Conservation (phyloP, 2,888 invertebrate species). For the Drosophila parthenogenetica region DNA sequence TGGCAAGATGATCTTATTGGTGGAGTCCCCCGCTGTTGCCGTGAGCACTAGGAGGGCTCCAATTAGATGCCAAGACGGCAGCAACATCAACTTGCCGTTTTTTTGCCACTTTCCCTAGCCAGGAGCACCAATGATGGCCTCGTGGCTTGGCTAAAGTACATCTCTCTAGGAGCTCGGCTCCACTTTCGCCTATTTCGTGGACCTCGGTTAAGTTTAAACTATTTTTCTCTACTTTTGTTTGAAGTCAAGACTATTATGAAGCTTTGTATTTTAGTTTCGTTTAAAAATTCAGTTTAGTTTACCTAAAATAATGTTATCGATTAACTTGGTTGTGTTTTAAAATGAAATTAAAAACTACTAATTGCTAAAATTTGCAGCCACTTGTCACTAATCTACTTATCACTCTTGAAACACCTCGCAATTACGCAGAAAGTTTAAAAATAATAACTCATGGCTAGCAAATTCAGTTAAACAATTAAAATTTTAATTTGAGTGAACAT, state of each 20-base stretch:
- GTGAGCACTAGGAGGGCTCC: constrained; percentile 85
- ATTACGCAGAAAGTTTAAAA: constrained; percentile 5
- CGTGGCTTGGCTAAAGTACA: constrained; percentile 72
- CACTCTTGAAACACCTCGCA: constrained; percentile 8
- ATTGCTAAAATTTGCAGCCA: constrained; percentile 1
- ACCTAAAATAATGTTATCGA: neutral
- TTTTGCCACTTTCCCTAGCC: constrained; percentile 55
- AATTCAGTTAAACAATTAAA: constrained; percentile 38
- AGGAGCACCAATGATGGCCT: constrained; percentile 66
- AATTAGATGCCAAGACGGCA: constrained; percentile 84
- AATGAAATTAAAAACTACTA: neutral
- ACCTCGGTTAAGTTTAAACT: neutral
- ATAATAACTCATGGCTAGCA: constrained; percentile 7
- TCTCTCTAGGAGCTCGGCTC: constrained; percentile 48
- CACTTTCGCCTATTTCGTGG: constrained; percentile 4
- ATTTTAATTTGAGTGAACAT: constrained; percentile 34
- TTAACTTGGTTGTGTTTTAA: neutral
- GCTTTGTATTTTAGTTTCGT: neutral
- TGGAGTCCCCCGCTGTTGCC: constrained; percentile 85
- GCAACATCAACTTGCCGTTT: constrained; percentile 85
- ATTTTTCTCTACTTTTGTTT: neutral
- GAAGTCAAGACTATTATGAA: constrained; percentile 14
- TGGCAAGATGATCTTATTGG: constrained; percentile 83
- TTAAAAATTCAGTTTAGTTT: neutral
- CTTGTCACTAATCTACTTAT: constrained; percentile 29